Evolutionary conservation across 1,140 invertebrate species (phyloP), one percentile per base, ranked within the genome.

Genomic region (Zaprionus tsacasi): DNA sequence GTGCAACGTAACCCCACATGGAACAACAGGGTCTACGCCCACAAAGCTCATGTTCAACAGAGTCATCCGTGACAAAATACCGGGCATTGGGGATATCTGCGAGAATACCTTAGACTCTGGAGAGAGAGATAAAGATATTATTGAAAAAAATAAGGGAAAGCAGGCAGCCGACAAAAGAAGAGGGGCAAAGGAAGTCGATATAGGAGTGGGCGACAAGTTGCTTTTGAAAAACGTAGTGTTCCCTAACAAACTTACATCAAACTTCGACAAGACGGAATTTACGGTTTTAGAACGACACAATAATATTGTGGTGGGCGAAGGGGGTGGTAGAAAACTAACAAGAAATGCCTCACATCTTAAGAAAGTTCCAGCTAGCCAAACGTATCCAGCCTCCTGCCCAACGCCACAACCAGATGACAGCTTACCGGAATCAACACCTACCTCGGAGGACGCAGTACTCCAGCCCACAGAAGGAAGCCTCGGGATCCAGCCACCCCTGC

Each of bases 1-100:
- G 55, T 72, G 81, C 38, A 83, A 80, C 50, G 63, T 81, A 12
- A 81, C 71, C 11, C 75, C 76, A 4, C 75, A 82, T 56, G 55
- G 80, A 12, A 70, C 61, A 17, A 82, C 78, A 27, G 75, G 70
- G 6, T 59, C 65, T 35, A 36, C 75, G 7, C 75, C 83, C 43
- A 43, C 65, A 10, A 70, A 82, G 57, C 40, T 83, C 8, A 59
- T 83, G 45, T 78, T 76, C 21, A 67, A 73, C 27, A 35, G 80
- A 12, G 8, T 30, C 5, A 80, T 82, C 13, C 21, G 64, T 15
- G 68, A 82, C 52, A 75, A 76, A 48, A 78, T 70, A 35, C 76
- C 56, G n/a, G 70, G 35, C 21, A 55, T 74, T 60, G 45, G 54
- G 50, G 67, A 79, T 50, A 13, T 36, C 8, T 36, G 35, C 35